Base-by-base conservation (phyloP, 1,140 invertebrate species). In the Semibalanus balanoides region DNA sequence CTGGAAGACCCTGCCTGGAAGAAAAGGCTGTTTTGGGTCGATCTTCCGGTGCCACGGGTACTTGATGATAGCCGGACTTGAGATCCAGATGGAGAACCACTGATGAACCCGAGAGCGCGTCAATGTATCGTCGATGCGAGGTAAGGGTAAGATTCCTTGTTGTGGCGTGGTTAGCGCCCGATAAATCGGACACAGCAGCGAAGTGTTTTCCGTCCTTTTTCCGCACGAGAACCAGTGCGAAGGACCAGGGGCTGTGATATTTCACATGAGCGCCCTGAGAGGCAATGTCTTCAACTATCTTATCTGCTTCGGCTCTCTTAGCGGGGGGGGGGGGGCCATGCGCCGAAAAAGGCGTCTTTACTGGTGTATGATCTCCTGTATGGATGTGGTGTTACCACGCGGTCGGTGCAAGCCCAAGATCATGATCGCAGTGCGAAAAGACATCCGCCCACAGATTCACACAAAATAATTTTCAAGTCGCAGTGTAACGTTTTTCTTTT, bases 1-100 rank as follows among this genome's bases (percentile, higher is more conserved):
- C 29, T 40, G 74, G 35, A 74, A 19, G n/a, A 7, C 30, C 0
- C 29, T 31, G 25, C 70, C 43, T 0, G n/a, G 29, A 22, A 27
- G 30, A 27, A 25, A 79, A 78, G 0, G 78, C 78, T 25, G 79
- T 80, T 71, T 76, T 79, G n/a, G n/a, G n/a, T 43, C 76, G 30
- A 29, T 43, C 5, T 30, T 75, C 35, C 25, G 40, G 74, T 28
- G 3, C 19, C 64, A 30, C 27, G 31, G 79, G 0, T 25, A 79
- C 77, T 40, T 79, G 78, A 7, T 79, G 80, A 78, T 79, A 79
- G 28, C 35, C 78, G 71, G 0, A 43, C 71, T 69, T 35, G 19
- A 80, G 35, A 0, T 80, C 77, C 74, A 80, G 70, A 28, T 80
- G 0, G 74, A 80, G 74, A 79, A 79, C 0, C 30, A 80, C 30